phyloP scores from a whole-genome alignment of 2,797 vertebrate species.

The Chromis chromis region DNA sequence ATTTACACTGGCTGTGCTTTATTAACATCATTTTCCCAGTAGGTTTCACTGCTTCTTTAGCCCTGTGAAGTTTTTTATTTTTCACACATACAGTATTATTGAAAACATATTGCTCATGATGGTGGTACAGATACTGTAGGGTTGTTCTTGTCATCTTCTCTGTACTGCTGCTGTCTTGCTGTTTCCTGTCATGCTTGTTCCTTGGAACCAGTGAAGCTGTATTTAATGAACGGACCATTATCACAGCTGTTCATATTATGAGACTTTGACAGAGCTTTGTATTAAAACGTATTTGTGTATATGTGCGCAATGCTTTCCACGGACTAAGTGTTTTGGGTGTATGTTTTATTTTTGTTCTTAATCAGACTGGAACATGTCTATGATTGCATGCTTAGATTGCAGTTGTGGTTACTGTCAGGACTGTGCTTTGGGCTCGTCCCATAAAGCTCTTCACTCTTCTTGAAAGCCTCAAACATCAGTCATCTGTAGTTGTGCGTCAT shows the following conservation, averaged over 20 bases:
- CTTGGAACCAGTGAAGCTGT: not conserved
- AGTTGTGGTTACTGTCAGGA: not conserved
- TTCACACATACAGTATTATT: not conserved
- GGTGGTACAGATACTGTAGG: not conserved
- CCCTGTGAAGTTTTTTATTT: not conserved
- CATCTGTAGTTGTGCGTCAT: not conserved
- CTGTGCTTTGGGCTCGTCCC: not conserved
- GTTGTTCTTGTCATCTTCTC: not conserved
- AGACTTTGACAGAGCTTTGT: conserved; percentile 2
- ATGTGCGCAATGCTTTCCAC: no score
- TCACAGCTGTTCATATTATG: conserved; percentile 6
- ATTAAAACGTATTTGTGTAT: no score
- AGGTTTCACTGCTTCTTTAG: not conserved
- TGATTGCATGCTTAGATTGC: not conserved
- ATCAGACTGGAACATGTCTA: not conserved
- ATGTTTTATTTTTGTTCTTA: not conserved
- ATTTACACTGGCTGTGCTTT: not conserved
- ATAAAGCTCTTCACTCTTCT: not conserved
- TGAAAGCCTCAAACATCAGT: not conserved
- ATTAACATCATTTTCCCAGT: not conserved
- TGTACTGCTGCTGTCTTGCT: conserved; percentile 1
- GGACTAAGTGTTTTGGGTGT: no score
- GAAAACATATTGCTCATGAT: not conserved
- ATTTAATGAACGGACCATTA: conserved; percentile 14
- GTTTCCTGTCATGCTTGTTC: conserved; percentile 15